Evolutionary conservation across 2,888 invertebrate genomes (phyloP).

Genomic region (Congeria kusceri): DNA sequence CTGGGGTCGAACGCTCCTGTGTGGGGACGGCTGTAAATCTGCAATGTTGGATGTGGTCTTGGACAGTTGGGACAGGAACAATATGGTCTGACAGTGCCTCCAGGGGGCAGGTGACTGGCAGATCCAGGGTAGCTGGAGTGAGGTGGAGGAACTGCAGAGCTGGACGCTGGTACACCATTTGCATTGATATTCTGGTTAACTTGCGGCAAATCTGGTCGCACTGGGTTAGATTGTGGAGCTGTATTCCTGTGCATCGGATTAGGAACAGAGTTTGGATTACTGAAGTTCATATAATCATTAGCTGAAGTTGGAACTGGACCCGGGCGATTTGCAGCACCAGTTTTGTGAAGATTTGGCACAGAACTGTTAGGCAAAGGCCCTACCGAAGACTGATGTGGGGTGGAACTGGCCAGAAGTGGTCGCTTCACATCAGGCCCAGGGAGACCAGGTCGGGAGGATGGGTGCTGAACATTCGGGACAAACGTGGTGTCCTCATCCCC

Average conservation of each 20-base stretch:
- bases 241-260: no score
- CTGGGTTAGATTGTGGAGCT: no score
- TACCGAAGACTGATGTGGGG: conserved; percentile 17
- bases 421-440: conserved; percentile 5
- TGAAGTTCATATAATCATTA: conserved; percentile 20
- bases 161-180: neutral
- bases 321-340: conserved; percentile 48
- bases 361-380: conserved; percentile 12
- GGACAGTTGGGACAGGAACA: conserved; percentile 55
- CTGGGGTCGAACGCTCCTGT: neutral
- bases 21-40: neutral
- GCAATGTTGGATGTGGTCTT: conserved; percentile 26
- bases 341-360: conserved; percentile 42
- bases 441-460: conserved; percentile 13
- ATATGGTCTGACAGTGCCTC: conserved; percentile 35
- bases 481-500: conserved; percentile 61
- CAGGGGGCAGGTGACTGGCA: neutral
- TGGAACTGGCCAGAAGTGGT: conserved; percentile 3
- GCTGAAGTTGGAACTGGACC: conserved; percentile 7
- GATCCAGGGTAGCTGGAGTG: conserved; percentile 22
- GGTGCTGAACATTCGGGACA: conserved; percentile 54
- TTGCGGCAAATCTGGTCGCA: no score
- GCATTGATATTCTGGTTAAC: neutral
- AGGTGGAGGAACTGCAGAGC: neutral
- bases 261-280: neutral